phyloP scores from a whole-genome alignment of 2,888 invertebrate species.

The Nebria brevicollis region DNA sequence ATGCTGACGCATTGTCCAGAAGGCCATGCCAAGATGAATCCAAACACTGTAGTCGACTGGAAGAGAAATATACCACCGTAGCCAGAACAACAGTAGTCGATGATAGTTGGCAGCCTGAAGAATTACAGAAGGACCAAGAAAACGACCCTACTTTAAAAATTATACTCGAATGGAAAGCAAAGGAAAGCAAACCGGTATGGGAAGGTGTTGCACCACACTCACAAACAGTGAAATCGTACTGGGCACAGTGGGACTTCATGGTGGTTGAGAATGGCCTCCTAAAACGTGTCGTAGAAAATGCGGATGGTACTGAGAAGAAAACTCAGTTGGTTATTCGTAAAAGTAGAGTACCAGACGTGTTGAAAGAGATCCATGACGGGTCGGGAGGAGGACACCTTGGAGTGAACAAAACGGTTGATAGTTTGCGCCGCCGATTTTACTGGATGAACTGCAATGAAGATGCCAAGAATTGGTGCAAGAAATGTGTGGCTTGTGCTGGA shows the following conservation, averaged over 20 bases:
- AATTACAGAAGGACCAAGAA: too few relatives aligned
- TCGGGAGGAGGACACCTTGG: slow-evolving; percentile 53
- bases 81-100: too few relatives aligned
- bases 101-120: too few relatives aligned
- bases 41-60: too few relatives aligned
- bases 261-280: slow-evolving; percentile 33
- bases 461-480: slow-evolving; percentile 51
- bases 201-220: too few relatives aligned
- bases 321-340: slow-evolving; percentile 42
- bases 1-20: too few relatives aligned
- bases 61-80: too few relatives aligned
- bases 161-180: too few relatives aligned
- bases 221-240: slow-evolving; percentile 27
- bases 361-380: slow-evolving; percentile 48
- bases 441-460: slow-evolving; percentile 39
- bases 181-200: too few relatives aligned
- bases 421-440: slow-evolving; percentile 47
- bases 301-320: slow-evolving; percentile 38
- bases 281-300: slow-evolving; percentile 28
- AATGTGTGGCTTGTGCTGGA: slow-evolving; percentile 46
- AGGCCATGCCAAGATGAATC: too few relatives aligned
- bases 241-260: slow-evolving; percentile 41
- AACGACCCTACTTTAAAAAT: too few relatives aligned
- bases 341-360: slow-evolving; percentile 35
- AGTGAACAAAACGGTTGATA: slow-evolving; percentile 51